Evolutionary conservation across 2,888 invertebrate species (phyloP), one percentile per base, ranked within the genome.

Genomic region (Thalpophila matura): DNA sequence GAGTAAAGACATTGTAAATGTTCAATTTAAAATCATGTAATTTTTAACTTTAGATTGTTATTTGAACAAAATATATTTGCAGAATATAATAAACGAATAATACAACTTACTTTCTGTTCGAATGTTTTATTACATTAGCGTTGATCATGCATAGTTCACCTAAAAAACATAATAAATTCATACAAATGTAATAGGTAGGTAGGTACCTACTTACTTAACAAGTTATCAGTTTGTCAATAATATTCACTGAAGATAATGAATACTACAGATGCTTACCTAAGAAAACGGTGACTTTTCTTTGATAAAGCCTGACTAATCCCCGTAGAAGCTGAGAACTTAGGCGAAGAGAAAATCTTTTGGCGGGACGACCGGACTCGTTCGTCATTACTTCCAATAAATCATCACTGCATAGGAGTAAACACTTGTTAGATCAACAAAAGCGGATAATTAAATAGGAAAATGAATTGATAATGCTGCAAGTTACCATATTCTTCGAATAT

Each of bases 61-160:
- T 27, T 18, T 3, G 14, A 12, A 12, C 20, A 29, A 27, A 4
- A 27, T 27, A 27, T 33, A 38, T 24, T 38, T 24, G 16, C 18
- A 38, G 3, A 38, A 14, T n/a, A 0, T 29, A 69, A 20, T 62
- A 70, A 38, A 71, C 2, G 0, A 43, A 20, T 0, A 22, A n/a
- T 27, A 42, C 9, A 31, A 67, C 91, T 92, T 85, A 94, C 94
- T 88, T 93, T 80, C 88, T 92, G 62, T 94, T 89, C 2, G 87
- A 76, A 69, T 80, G 74, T 69, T 89, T 92, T 54, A 88, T 86
- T 24, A 92, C 89, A 79, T 83, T 82, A 6, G 93, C 92, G 71
- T 90, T 87, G n/a, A 93, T 84, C 91, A 91, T 93, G 80, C 91
- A 92, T 37, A 94, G 62, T 43, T 92, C 91, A 69, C 83, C 94